Evolutionary conservation across 2,113 vertebrate species (phyloP).

Genomic region (Brachyhypopomus gauderio): DNA sequence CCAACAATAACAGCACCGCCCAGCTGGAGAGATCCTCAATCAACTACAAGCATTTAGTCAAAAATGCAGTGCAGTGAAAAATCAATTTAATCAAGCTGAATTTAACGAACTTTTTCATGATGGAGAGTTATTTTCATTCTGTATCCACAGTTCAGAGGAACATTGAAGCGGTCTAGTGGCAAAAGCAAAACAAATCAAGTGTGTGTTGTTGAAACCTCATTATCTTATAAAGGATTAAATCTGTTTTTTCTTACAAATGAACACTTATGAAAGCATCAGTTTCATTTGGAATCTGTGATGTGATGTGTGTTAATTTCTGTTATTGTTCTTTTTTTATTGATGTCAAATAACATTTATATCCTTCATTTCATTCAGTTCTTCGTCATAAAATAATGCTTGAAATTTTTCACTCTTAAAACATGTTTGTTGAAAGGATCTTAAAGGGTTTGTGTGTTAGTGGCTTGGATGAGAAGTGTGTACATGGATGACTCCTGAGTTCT

Average conservation of each 20-base stretch:
- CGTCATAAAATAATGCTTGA: no score
- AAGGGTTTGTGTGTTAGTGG: neutral
- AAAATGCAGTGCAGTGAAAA: conserved; percentile 72
- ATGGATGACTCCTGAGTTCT: no score
- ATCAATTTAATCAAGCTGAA: conserved; percentile 66
- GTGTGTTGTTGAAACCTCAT: conserved; percentile 73
- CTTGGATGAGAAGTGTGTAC: no score
- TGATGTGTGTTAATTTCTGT: neutral
- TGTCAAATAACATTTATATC: no score
- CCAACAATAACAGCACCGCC: neutral
- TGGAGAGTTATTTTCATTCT: conserved; percentile 65
- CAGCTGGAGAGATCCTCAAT: conserved; percentile 40
- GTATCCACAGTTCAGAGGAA: conserved; percentile 41
- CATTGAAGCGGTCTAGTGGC: conserved; percentile 59
- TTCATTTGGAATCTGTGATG: neutral
- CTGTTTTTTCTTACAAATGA: neutral
- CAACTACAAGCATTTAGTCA: conserved; percentile 66
- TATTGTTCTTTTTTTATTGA: no score
- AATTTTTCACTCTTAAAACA: neutral
- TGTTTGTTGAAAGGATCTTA: neutral
- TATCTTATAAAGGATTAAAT: conserved; percentile 69
- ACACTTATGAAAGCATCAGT: neutral
- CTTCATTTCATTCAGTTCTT: no score
- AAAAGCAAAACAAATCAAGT: conserved; percentile 59
- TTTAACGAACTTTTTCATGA: conserved; percentile 55